Evolutionary conservation across 1,140 invertebrate species (phyloP).

Genomic region (Maniola jurtina): DNA sequence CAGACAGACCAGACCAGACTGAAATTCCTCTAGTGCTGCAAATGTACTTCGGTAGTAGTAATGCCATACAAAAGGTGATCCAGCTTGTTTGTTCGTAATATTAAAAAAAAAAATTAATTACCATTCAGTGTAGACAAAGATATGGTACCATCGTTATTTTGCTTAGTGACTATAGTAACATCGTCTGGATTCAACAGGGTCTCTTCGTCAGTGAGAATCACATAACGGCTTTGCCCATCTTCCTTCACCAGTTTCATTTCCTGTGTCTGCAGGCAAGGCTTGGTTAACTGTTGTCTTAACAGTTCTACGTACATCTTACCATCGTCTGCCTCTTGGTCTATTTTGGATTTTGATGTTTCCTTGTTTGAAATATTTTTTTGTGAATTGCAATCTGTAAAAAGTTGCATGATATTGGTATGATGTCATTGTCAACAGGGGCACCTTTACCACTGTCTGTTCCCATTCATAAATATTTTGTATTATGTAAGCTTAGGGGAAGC

Average conservation of each 20-base stretch:
- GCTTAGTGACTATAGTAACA: slow-evolving; percentile 57
- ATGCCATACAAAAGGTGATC: too few species aligned
- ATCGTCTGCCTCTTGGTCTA: slow-evolving; percentile 25
- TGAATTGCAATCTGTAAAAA: background rate
- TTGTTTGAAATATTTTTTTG: background rate
- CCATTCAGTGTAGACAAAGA: slow-evolving; percentile 58
- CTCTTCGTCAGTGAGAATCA: slow-evolving; percentile 48
- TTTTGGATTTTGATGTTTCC: slow-evolving; percentile 5
- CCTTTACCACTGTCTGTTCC: too few species aligned
- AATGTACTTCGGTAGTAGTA: too few species aligned
- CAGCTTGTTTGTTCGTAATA: too few species aligned
- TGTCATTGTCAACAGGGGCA: too few species aligned
- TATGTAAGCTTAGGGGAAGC: too few species aligned
- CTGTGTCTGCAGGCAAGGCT: slow-evolving; percentile 48
- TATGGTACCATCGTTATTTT: slow-evolving; percentile 70
- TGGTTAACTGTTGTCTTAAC: slow-evolving; percentile 46
- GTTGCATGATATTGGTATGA: too few species aligned
- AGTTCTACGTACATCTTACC: slow-evolving; percentile 60
- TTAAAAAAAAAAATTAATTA: slow-evolving; percentile 26
- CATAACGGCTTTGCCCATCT: slow-evolving; percentile 52
- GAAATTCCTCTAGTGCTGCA: too few species aligned
- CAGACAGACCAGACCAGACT: too few species aligned
- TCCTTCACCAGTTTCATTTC: slow-evolving; percentile 59
- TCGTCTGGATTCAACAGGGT: slow-evolving; percentile 38
- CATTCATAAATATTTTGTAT: too few species aligned